Evolutionary conservation across 2,888 invertebrate genomes (phyloP).

Genomic region (Eupithecia dodoneata): DNA sequence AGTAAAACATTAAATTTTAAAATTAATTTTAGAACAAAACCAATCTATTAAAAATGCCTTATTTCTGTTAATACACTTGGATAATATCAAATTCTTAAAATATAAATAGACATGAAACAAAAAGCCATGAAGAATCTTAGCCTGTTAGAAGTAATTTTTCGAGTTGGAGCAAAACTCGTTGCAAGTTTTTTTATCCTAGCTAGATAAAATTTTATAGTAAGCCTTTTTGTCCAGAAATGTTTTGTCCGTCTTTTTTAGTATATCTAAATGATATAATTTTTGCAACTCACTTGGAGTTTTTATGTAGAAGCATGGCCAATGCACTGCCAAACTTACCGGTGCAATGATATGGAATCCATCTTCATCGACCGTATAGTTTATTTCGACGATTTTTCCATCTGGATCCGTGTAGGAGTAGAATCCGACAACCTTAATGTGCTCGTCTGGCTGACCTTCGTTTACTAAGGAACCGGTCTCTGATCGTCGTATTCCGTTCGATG

Average conservation of each 20-base stretch:
- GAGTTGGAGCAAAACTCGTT: too few species aligned
- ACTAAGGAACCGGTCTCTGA: constrained; percentile 84
- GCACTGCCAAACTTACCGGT: not conserved
- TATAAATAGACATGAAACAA: too few species aligned
- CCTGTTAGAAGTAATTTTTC: too few species aligned
- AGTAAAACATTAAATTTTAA: not conserved
- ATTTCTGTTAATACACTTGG: not conserved
- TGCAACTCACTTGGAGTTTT: too few species aligned
- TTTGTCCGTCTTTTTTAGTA: too few species aligned
- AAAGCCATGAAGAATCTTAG: too few species aligned
- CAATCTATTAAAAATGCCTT: not conserved
- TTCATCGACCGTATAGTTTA: constrained; percentile 19
- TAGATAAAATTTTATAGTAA: too few species aligned
- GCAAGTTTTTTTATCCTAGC: too few species aligned
- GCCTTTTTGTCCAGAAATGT: too few species aligned
- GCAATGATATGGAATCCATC: constrained; percentile 14
- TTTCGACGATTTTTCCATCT: constrained; percentile 35
- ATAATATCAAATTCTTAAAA: not conserved
- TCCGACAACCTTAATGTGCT: constrained; percentile 54
- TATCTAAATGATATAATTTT: too few species aligned
- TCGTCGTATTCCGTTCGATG: constrained; percentile 86
- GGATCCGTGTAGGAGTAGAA: constrained; percentile 52
- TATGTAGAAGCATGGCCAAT: too few species aligned
- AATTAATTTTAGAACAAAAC: too few species aligned
- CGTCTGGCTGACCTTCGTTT: constrained; percentile 52